Evolutionary conservation across 2,888 invertebrate species (phyloP), one percentile per base, ranked within the genome.

Genomic region (Neria commutata): DNA sequence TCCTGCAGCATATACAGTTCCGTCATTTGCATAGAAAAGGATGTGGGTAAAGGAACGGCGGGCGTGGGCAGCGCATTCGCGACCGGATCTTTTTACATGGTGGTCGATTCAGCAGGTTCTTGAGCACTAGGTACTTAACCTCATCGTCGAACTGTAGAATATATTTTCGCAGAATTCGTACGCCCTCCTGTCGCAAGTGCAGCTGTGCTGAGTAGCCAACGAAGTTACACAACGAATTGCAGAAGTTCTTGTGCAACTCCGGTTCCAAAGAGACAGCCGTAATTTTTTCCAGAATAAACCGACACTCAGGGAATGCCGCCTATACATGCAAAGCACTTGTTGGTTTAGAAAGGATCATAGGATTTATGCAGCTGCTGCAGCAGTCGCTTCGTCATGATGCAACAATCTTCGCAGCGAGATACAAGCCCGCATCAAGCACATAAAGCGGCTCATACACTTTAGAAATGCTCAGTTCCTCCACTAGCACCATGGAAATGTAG

Each of bases 71-170:
- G 81, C 50, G 87, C 85, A 67, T 86, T 84, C 60, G 85, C 81
- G 6, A 92, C 83, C 53, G 90, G 85, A 71, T 91, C 87, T 82
- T 95, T 96, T 65, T 91, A 87, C 45, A 91, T 83, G 46, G 87
- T 86, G 40, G 91, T 89, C 40, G 91, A 83, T 76, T 89, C 56
- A 91, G 83, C 46, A 94, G 82, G 75, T 88, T 88, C 62, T 86
- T 85, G 3, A 94, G 82, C 4, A 94, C 80, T 54, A 87, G 83
- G 81, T 88, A 91, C 70, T 90, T 87, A 14, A 90, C 94, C 65
- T 85, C 84, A 61, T 85, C 83, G 52, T 89, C 86, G 81, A 95
- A 94, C 69, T 86, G 85, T 54, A 86, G 82, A 8, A 94, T 81
- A 71, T 90, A 89, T 2, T 71, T 74, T 55, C 85, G 84, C 57